These are phyloP conservation scores for Metalampra italica DNA, from an alignment of 2,888 invertebrate species.

Conservation along the genomic window DNA sequence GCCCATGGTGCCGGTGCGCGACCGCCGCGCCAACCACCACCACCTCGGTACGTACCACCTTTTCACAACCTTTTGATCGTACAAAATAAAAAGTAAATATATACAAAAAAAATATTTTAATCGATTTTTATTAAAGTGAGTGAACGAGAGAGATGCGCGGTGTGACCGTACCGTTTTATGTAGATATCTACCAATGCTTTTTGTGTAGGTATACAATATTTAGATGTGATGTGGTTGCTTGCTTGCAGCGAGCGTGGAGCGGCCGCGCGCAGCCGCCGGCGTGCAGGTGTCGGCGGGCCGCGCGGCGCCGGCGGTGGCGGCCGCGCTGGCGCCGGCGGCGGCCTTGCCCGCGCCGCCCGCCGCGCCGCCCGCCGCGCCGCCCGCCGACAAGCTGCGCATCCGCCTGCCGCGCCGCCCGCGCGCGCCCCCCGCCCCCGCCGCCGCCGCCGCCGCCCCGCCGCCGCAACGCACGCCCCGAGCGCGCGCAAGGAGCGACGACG, in stretches of 20 bases:
- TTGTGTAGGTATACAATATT: no score
- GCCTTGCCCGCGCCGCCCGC: slow-evolving; percentile 18
- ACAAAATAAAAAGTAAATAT: no score
- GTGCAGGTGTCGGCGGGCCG: slow-evolving; percentile 80
- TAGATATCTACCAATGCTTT: no score
- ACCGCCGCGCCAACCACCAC: slow-evolving; percentile 37
- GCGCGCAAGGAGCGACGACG: slow-evolving; percentile 45
- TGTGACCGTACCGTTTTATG: no score
- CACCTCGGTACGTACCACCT: background rate
- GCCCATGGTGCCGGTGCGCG: slow-evolving; percentile 86
- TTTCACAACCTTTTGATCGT: no score
- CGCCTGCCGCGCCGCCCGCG: slow-evolving; percentile 50
- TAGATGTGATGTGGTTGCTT: no score
- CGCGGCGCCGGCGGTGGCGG: slow-evolving; percentile 36
- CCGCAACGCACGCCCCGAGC: slow-evolving; percentile 25
- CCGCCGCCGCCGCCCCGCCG: slow-evolving; percentile 16
- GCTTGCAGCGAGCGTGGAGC: slow-evolving; percentile 21
- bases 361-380: slow-evolving; percentile 24
- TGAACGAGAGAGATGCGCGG: no score
- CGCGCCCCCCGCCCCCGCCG: slow-evolving; percentile 37
- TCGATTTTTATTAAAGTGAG: no score
- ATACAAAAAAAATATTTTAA: no score
- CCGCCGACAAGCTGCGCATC: slow-evolving; percentile 51
- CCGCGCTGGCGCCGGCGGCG: slow-evolving; percentile 8
- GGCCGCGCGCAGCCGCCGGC: slow-evolving; percentile 83